Evolutionary conservation across 2,888 invertebrate species (phyloP).

Genomic region (Plagodis pulveraria): DNA sequence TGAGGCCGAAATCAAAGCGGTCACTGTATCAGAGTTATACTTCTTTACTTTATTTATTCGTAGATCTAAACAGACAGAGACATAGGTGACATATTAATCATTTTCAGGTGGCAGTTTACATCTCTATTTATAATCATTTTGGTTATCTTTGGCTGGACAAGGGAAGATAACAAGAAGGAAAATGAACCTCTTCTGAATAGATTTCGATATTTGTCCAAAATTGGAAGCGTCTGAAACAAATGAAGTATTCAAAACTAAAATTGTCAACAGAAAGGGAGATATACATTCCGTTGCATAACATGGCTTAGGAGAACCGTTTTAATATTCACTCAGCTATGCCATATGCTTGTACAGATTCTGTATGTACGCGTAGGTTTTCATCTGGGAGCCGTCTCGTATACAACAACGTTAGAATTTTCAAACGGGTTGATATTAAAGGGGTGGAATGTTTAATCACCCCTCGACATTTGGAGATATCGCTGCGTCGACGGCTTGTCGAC

Average conservation of each 20-base stretch:
- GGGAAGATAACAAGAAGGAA: too few relatives aligned
- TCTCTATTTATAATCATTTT: too few relatives aligned
- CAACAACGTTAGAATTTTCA: slow-evolving; percentile 78
- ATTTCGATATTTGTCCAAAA: too few relatives aligned
- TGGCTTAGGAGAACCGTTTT: not conserved
- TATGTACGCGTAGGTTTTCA: slow-evolving; percentile 6
- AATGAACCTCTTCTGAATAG: too few relatives aligned
- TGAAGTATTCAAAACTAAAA: not conserved
- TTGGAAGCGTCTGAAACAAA: too few relatives aligned
- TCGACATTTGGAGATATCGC: slow-evolving; percentile 59
- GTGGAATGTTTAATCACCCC: slow-evolving; percentile 78
- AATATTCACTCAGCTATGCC: not conserved
- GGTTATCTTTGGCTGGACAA: too few relatives aligned
- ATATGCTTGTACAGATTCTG: not conserved
- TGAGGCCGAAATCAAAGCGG: too few relatives aligned
- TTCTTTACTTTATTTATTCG: too few relatives aligned
- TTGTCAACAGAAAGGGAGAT: not conserved
- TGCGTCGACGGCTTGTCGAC: slow-evolving; percentile 38
- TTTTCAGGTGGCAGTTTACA: too few relatives aligned
- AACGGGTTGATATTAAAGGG: slow-evolving; percentile 73
- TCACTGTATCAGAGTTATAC: too few relatives aligned
- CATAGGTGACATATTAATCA: too few relatives aligned
- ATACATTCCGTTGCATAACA: not conserved
- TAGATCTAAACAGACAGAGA: too few relatives aligned
- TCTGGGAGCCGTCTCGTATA: slow-evolving; percentile 48